Conservation (phyloP, 2,113 vertebrate species). For the Rhabdornis inornatus region DNA sequence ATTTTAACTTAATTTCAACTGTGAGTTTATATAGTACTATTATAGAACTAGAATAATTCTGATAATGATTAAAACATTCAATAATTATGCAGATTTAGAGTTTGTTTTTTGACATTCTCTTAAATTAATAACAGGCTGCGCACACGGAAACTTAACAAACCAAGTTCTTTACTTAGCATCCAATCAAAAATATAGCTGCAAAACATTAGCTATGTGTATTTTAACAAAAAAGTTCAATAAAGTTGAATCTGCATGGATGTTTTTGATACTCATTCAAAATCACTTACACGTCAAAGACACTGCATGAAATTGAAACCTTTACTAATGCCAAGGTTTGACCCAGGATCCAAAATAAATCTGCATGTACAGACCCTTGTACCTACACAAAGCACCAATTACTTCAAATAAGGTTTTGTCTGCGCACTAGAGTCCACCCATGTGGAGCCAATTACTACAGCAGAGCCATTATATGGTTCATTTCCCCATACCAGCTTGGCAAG, state of each 20-base stretch:
- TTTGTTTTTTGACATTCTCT: neutral
- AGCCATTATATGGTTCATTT: conserved; percentile 69
- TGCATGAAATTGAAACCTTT: conserved; percentile 60
- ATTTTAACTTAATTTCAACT: neutral
- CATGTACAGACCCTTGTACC: conserved; percentile 58
- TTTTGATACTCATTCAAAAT: conserved; percentile 52
- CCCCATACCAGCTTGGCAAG: conserved; percentile 62
- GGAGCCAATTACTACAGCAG: conserved; percentile 64
- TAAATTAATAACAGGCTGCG: neutral
- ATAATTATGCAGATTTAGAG: neutral
- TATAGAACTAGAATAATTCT: neutral
- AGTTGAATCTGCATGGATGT: conserved; percentile 8
- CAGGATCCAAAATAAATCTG: conserved; percentile 63
- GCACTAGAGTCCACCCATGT: conserved; percentile 56
- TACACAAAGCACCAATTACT: conserved; percentile 68
- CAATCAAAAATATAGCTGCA: neutral
- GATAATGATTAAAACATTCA: neutral
- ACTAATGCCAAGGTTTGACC: conserved; percentile 58
- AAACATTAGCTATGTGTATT: neutral
- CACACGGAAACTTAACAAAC: neutral
- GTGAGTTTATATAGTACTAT: neutral
- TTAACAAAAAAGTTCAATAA: neutral
- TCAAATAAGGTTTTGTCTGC: conserved; percentile 65
- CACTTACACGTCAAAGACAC: conserved; percentile 57
- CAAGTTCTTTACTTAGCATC: neutral